Base-by-base conservation (phyloP, 2,888 invertebrate species). In the Anoncus sp. region DNA sequence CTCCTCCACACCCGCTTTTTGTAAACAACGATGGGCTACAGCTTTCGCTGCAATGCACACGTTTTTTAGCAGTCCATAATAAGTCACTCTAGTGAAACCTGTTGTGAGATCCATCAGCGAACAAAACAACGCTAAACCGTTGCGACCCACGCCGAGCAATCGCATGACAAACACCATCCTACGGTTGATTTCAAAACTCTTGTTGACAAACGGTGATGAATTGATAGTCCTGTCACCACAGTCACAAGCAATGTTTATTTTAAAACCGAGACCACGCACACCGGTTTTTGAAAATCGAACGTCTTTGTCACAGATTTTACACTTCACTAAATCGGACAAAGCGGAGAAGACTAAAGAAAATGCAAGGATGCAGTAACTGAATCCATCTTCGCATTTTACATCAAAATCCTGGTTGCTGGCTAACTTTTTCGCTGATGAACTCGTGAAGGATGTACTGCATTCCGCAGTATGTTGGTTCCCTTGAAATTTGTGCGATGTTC, bases 121-220 rank as follows among this genome's bases (percentile, higher is more conserved):
- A 57, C 1, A 4, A 59, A 77, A 77, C 40, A 57, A 65, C 55
- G 9, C 63, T 10, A 74, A 69, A 49, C 84, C 82, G 77, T 83
- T 71, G 73, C 81, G 47, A 22, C 62, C 83, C 66, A 84, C 55
- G 59, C 84, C 83, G 43, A 84, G 55, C 12, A 86, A 75, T 75
- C 84, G 70, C 57, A 85, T 85, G 10, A 79, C 81, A 40, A 84
- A 83, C 59, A 78, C 76, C 71, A 85, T 81, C 57, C 83, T 78
- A 40, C 83, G 55, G 57, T 85, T 84, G 60, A 85, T 81, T 81
- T 85, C 83, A 55, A 72, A 85, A 22, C 82, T 82, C 49, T 74
- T 84, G 14, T 75, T 73, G 31, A 81, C 74, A 31, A 79, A 51
- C 24, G 81, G 81, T 45, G 75, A 77, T 60, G 83, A 85, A 53